Percentiles rank a stretch among this genome's conserved stretches.
phyloP scores from a whole-genome alignment of 2,113 vertebrate species.

The Mellivora capensis region DNA sequence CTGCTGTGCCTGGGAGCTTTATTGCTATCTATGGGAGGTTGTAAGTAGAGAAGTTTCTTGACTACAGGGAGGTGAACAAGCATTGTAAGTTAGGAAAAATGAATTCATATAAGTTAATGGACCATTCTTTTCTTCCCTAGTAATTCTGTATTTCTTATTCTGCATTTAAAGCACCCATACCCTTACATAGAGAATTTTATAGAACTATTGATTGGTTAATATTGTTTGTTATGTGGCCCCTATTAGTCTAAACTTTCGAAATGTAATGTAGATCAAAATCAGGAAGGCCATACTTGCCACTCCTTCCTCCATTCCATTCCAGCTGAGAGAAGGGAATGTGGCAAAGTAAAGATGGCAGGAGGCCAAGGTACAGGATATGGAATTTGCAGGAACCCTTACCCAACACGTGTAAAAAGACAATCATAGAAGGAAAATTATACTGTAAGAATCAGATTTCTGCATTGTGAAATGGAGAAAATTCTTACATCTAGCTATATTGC shows the following conservation, averaged over 20 bases:
- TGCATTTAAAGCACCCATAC: neutral
- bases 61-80: neutral
- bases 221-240: neutral
- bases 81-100: neutral
- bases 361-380: neutral
- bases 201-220: neutral
- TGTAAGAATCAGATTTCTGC: constrained; percentile 32
- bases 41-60: neutral
- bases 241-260: neutral
- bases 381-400: neutral
- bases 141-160: neutral
- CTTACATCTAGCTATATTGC: constrained; percentile 27
- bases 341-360: neutral
- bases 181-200: neutral
- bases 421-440: neutral
- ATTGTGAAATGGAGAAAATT: constrained; percentile 18
- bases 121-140: neutral
- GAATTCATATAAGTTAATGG: neutral
- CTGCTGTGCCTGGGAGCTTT: neutral
- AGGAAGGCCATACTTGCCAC: neutral
- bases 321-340: neutral
- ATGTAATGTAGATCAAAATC: neutral
- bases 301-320: constrained; percentile 1
- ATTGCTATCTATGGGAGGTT: neutral
- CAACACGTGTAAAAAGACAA: constrained; percentile 15